These are phyloP conservation scores for Tragopan temminckii DNA, from an alignment of 2,797 vertebrate species.

Conservation along the genomic window DNA sequence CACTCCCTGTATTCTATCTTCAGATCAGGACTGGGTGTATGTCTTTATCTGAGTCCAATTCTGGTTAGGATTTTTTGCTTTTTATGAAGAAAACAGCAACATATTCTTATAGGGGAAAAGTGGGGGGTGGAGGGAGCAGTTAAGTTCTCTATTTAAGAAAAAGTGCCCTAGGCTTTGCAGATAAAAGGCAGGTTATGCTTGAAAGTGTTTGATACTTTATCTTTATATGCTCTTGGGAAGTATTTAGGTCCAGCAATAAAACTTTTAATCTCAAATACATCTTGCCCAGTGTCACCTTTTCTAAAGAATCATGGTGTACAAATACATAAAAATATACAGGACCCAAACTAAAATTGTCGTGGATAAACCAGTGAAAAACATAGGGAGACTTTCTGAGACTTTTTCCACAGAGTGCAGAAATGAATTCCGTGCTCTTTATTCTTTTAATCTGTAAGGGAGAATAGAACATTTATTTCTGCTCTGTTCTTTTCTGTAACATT, in stretches of 20 bases:
- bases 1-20: not conserved
- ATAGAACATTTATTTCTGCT: not conserved
- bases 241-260: not conserved
- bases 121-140: not conserved
- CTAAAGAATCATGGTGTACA: not conserved
- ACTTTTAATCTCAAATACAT: not conserved
- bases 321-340: accelerated
- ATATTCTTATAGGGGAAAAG: not conserved
- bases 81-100: not conserved
- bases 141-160: not conserved
- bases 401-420: not conserved
- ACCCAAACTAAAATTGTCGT: not conserved
- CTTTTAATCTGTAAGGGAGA: not conserved
- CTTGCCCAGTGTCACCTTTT: not conserved
- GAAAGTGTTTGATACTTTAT: not conserved
- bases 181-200: not conserved
- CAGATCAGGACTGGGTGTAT: not conserved
- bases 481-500: not conserved
- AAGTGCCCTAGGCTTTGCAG: not conserved
- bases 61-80: not conserved
- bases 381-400: not conserved
- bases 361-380: not conserved
- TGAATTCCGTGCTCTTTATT: not conserved
- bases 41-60: not conserved
- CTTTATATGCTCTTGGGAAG: not conserved